Evolutionary conservation across 2,888 invertebrate species (phyloP), one percentile per base, ranked within the genome.

Genomic region (Autographa gamma): DNA sequence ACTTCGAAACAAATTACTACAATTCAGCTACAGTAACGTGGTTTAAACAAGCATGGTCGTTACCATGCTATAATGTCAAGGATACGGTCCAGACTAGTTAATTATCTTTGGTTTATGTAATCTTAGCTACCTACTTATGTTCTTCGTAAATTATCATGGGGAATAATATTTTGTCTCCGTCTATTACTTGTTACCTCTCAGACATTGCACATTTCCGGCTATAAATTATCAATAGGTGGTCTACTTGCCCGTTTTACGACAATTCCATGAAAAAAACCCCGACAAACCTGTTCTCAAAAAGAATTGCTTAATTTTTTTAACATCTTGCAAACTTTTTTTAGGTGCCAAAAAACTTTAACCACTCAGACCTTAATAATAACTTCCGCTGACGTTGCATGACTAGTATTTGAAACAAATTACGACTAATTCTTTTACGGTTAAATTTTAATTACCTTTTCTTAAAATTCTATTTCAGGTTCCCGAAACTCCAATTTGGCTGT

Each of bases 401-500:
- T 25, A 25, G 25, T 1, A 25, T 25, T 25, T 25, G 25, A 9
- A 41, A 41, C 11, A 41, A 13, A 41, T 41, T 41, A 13, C 41
- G 41, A 41, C 41, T 41, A 25, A 41, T 13, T 41, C 41, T 2
- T 41, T 13, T 16, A 5, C 2, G 14, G 14, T 14, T 9, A 52
- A 54, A 11, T 54, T 5, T 13, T 38, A 38, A 54, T 52, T n/a
- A n/a, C n/a, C 1, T 6, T 5, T n/a, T 0, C 11, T 11, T 3
- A 19, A 56, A 19, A 19, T 52, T 16, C 0, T 4, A 66, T 82
- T 79, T 84, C 88, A 96, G 96, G 95, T 96, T 2, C 96, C 96
- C 0, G 96, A 96, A 89, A 96, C 96, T 8, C 96, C 96, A 52
- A 92, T 96, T 82, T 96, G 96, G 96, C 87, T 96, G n/a, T 79